Conservation (phyloP, 2,113 vertebrate genomes). For the Semnopithecus entellus region DNA sequence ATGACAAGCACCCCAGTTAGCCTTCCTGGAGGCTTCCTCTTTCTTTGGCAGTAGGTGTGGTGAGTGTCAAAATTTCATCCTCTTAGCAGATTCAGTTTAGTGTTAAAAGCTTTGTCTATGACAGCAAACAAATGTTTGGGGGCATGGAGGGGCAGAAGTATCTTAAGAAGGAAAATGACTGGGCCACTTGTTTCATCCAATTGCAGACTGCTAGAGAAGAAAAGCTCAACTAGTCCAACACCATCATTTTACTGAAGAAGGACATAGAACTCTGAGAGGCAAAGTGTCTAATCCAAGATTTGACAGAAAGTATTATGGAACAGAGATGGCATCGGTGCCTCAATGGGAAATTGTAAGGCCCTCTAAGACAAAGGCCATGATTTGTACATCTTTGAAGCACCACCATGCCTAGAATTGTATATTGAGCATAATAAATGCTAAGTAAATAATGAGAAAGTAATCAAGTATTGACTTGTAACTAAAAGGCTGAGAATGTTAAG, state of each 20-base stretch:
- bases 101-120: constrained; percentile 54
- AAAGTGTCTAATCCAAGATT: not conserved
- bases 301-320: not conserved
- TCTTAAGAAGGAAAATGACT: constrained; percentile 37
- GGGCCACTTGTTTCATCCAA: constrained; percentile 16
- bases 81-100: constrained; percentile 43
- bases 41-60: constrained; percentile 43
- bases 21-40: constrained; percentile 19
- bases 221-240: not conserved
- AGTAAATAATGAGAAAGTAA: not conserved
- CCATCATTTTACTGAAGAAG: not conserved
- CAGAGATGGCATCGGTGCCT: not conserved
- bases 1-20: constrained; percentile 62
- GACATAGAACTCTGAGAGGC: not conserved
- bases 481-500: not conserved
- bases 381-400: not conserved
- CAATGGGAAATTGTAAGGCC: not conserved
- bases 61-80: constrained; percentile 50
- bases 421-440: not conserved
- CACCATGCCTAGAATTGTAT: not conserved
- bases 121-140: constrained; percentile 57
- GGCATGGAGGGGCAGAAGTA: not conserved
- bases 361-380: not conserved
- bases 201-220: not conserved
- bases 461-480: not conserved